Evolutionary conservation across 2,888 invertebrate species (phyloP).

Genomic region (Nymphalis polychloros): DNA sequence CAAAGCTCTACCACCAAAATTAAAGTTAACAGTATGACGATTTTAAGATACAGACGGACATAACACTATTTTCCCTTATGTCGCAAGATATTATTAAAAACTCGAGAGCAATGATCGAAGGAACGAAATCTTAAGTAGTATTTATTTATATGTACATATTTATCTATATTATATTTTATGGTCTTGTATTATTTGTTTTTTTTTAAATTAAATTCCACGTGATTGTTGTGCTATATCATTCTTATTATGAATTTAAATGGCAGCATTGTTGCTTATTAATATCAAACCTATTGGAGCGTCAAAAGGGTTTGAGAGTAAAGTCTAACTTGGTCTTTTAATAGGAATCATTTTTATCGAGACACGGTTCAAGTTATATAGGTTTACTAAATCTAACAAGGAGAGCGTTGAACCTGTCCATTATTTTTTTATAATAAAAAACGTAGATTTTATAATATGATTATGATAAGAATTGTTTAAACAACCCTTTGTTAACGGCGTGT

Average conservation of each 20-base stretch:
- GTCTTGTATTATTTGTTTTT: not conserved
- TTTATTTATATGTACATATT: too few species aligned
- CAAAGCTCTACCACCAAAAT: too few species aligned
- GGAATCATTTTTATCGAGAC: not conserved
- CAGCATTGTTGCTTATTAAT: not conserved
- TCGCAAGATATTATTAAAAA: too few species aligned
- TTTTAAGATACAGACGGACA: too few species aligned
- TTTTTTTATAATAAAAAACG: not conserved
- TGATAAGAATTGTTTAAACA: too few species aligned
- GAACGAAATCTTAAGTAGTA: too few species aligned
- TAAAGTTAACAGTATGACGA: too few species aligned
- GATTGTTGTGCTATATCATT: not conserved
- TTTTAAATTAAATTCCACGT: not conserved
- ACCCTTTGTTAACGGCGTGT: too few species aligned
- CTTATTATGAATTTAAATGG: not conserved
- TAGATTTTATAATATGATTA: not conserved
- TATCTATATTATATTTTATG: not conserved
- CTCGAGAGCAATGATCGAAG: too few species aligned
- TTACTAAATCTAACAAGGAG: not conserved
- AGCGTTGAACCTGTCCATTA: not conserved
- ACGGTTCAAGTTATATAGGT: conserved; percentile 2
- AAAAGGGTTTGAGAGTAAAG: not conserved
- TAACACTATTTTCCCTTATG: too few species aligned
- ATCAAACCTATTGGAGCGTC: conserved; percentile 1
- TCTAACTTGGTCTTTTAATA: not conserved